Evolutionary conservation across 2,888 invertebrate species (phyloP), one percentile per base, ranked within the genome.

Genomic region (Diploptera punctata): DNA sequence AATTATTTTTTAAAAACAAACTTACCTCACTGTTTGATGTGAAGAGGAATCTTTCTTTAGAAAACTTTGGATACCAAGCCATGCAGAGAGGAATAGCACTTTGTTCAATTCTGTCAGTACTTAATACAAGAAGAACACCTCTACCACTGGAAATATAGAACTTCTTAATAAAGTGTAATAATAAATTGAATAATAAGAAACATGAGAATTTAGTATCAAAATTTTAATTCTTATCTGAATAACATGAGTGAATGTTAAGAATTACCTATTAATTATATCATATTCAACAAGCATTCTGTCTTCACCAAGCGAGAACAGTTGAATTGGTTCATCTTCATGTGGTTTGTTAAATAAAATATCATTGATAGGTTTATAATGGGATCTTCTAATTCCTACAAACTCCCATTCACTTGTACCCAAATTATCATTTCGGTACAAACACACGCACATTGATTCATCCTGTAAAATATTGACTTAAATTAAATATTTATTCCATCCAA

Each of bases 251-350:
- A 16, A 54, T 24, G n/a, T n/a, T n/a, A 54, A 10, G 1, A 33
- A 29, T 7, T 18, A 68, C 68, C 38, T 54, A 67, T 73, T 79
- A 19, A 13, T 65, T 13, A 89, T 80, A 75, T 88, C 86, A 75
- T 90, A 90, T 78, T 89, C 88, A 13, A 88, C 85, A 79, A 90
- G 81, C 43, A 85, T 81, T 47, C 87, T 82, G 79, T 91, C 91
- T 52, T 83, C 81, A 0, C 88, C 89, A 33, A 91, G 79, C 0
- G 90, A 88, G 54, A 89, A 80, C 0, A 91, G 81, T 72, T 86
- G 85, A 57, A 84, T 85, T 2, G 82, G 0, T 47, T 4, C 54
- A 57, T n/a, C 43, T 47, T 2, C n/a, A 24, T 21, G n/a, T 3
- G 49, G n/a, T 18, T n/a, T 33, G 2, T 81, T 80, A 78, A 91